Evolutionary conservation across 30 jellyfish, hydroid and myxozoan species (phyloP).

Genomic region (Cassiopea andromeda): DNA sequence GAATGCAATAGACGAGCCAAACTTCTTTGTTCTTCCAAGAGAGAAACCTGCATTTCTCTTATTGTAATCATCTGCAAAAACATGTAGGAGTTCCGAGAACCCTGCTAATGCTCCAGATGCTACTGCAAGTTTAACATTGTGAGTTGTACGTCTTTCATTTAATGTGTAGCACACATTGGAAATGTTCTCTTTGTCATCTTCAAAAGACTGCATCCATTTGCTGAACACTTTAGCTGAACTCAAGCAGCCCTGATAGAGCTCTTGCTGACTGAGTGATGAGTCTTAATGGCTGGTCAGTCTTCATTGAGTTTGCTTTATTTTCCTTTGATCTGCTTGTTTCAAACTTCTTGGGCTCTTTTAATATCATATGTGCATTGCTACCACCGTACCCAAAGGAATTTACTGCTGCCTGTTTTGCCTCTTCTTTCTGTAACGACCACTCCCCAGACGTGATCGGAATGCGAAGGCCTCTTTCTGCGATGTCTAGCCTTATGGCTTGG

Average conservation of each 20-base stretch:
- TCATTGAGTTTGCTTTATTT: neutral
- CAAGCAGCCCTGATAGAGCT: constrained; percentile 35
- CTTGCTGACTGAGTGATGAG: constrained; percentile 51
- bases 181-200: constrained; percentile 26
- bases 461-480: constrained; percentile 47
- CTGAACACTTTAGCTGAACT: constrained; percentile 51
- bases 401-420: constrained; percentile 52
- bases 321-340: neutral
- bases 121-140: constrained; percentile 55
- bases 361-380: constrained; percentile 67
- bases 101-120: constrained; percentile 24
- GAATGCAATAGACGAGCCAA: constrained; percentile 48
- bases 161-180: constrained; percentile 41
- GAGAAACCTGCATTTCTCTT: constrained; percentile 11
- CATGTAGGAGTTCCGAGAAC: constrained; percentile 16
- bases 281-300: constrained; percentile 18
- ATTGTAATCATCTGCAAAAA: constrained; percentile 26
- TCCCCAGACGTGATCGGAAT: constrained; percentile 12
- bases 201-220: constrained; percentile 49
- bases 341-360: constrained; percentile 28
- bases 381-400: constrained; percentile 84
- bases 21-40: constrained; percentile 35
- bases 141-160: constrained; percentile 58
- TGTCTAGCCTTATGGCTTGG: constrained; percentile 52
- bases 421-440: constrained; percentile 42